Evolutionary conservation across 2,113 vertebrate species (phyloP), one percentile per base, ranked within the genome.

Genomic region (Furnarius figulus): DNA sequence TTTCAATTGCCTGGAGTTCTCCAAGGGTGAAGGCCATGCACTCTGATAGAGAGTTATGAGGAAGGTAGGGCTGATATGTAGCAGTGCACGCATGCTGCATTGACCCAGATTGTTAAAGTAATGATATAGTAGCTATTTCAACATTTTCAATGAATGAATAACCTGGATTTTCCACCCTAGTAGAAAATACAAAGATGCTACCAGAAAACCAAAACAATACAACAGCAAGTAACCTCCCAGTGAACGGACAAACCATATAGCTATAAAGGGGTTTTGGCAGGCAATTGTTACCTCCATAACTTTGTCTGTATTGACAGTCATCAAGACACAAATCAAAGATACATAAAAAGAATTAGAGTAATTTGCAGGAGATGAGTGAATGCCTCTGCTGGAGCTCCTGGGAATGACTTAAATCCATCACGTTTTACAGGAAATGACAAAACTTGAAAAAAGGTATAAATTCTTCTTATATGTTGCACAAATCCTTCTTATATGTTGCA

Each of bases 31-130:
- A 93, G 89, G 94, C 91, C 81, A 68, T 1, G n/a, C 47, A 72
- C 74, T 79, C 76, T 93, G 84, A 84, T 47, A 89, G 62, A 71
- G 53, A 95, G 82, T 67, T 92, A 4, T 39, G 30, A 58, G n/a
- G n/a, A 94, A 92, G 80, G 76, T 49, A 66, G 40, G 76, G 81
- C 53, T 63, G 88, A 87, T 85, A 83, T 33, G 53, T 20, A 82
- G 70, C 83, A 61, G 25, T 13, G 39, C 56, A 39, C 0, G 2
- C 66, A 50, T 33, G n/a, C 47, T 66, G 47, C 50, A 75, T 39
- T 89, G 88, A 95, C 92, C 90, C 66, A 56, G 9, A 50, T 92
- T 92, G 93, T 89, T 84, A 92, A 81, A 73, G 86, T 95, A 93
- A 95, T 92, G 37, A 93, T 47, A 90, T 13, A 90, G 90, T 21